A percentile compares a stretch with the other conserved stretches of the same genome.
Evolutionary conservation across 2,888 invertebrate genomes (phyloP).

Genomic region (Agriopis aurantiaria): DNA sequence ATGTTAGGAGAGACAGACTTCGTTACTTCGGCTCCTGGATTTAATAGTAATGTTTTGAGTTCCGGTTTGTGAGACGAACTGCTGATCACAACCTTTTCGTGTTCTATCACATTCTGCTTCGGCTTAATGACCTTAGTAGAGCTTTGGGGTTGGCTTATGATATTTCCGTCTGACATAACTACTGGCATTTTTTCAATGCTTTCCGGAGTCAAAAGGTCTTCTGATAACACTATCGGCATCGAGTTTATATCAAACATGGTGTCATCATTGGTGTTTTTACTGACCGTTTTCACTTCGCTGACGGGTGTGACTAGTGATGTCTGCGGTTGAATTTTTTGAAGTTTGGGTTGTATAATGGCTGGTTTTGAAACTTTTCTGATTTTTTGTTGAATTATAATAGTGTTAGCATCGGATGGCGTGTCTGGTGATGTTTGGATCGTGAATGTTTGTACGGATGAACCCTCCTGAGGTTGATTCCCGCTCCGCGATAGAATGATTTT

Average conservation of each 20-base stretch:
- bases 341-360: slow-evolving; percentile 56
- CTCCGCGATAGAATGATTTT: slow-evolving; percentile 77
- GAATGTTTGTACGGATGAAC: slow-evolving; percentile 75
- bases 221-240: slow-evolving; percentile 91
- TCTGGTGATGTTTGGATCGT: slow-evolving; percentile 77
- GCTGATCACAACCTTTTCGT: slow-evolving; percentile 66
- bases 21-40: slow-evolving; percentile 65
- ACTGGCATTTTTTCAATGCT: slow-evolving; percentile 90
- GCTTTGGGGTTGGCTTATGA: slow-evolving; percentile 63
- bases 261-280: slow-evolving; percentile 66
- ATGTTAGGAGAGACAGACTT: slow-evolving; percentile 81
- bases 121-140: slow-evolving; percentile 70
- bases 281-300: slow-evolving; percentile 59
- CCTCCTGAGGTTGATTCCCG: slow-evolving; percentile 66
- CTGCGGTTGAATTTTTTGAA: slow-evolving; percentile 72
- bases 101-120: slow-evolving; percentile 63
- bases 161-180: slow-evolving; percentile 82
- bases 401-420: slow-evolving; percentile 66
- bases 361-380: slow-evolving; percentile 72
- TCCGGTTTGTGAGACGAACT: slow-evolving; percentile 66
- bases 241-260: slow-evolving; percentile 90
- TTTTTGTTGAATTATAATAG: slow-evolving; percentile 77
- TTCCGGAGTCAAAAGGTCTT: slow-evolving; percentile 89
- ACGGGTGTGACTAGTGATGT: slow-evolving; percentile 65
- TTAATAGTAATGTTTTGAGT: slow-evolving; percentile 75